phyloP scores from a whole-genome alignment of 2,888 invertebrate species.

The Ichneumoninae sp. region DNA sequence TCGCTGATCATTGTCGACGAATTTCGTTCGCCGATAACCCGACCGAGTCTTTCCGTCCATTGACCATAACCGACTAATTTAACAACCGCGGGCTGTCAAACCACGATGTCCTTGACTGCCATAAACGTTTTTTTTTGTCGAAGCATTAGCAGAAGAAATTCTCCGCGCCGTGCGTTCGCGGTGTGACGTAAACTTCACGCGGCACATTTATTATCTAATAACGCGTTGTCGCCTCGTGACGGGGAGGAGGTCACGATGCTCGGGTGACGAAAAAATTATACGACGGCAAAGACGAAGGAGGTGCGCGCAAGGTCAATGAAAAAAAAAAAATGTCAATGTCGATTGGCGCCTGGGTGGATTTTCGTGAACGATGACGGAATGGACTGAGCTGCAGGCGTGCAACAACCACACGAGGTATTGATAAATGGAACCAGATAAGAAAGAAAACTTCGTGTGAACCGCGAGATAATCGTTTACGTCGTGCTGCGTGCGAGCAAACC shows the following conservation, averaged over 20 bases:
- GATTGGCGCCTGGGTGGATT: background rate
- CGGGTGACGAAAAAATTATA: background rate
- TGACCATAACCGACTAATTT: constrained; percentile 30
- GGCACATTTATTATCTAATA: constrained; percentile 5
- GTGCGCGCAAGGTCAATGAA: background rate
- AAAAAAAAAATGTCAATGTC: background rate
- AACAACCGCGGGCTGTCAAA: background rate
- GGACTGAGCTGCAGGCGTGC: background rate
- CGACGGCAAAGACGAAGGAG: background rate
- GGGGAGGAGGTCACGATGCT: constrained; percentile 1
- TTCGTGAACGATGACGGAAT: background rate
- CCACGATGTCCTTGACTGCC: constrained; percentile 2
- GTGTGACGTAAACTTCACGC: constrained; percentile 7
- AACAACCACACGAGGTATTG: background rate
- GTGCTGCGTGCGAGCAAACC: background rate
- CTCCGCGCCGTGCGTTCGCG: background rate
- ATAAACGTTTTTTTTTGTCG: background rate
- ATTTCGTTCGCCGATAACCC: constrained; percentile 7
- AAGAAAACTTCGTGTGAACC: background rate
- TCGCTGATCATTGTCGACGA: constrained; percentile 10
- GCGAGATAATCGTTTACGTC: background rate
- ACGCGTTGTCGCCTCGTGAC: background rate
- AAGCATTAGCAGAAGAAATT: constrained; percentile 24
- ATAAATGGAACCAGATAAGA: background rate
- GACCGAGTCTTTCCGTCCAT: constrained; percentile 26